A percentile compares a stretch with the other conserved stretches of the same genome.
Conservation (phyloP, 2,888 invertebrate species). For the Autographa pulchrina region DNA sequence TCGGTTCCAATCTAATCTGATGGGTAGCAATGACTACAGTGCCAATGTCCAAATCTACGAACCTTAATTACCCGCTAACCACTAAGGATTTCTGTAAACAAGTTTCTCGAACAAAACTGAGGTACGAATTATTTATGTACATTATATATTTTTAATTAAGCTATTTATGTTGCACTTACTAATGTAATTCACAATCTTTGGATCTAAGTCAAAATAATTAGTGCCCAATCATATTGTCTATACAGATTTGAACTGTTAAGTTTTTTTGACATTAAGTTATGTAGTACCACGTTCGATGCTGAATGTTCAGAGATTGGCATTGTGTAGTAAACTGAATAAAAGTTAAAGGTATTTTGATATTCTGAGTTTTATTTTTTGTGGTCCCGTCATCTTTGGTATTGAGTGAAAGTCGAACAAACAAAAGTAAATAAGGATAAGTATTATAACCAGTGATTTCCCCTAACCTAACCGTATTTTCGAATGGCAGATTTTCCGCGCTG, state of each 20-base stretch:
- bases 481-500: conserved; percentile 23
- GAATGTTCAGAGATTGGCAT: no score
- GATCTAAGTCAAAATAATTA: no score
- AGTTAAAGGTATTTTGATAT: no score
- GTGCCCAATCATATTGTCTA: no score
- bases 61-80: conserved; percentile 52
- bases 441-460: conserved; percentile 32
- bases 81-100: conserved; percentile 38
- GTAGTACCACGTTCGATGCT: no score
- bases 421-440: conserved; percentile 3
- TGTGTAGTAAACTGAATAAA: no score
- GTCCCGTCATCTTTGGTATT: neutral
- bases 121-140: no score
- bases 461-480: conserved; percentile 16
- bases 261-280: no score
- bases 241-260: no score
- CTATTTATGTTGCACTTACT: no score
- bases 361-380: neutral
- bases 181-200: no score
- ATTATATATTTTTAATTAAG: no score
- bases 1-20: conserved; percentile 54
- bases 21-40: conserved; percentile 37
- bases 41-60: conserved; percentile 46
- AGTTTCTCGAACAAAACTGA: neutral
- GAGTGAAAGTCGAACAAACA: neutral